Conservation (phyloP, 1,140 invertebrate species). For the Octopus bimaculoides region DNA sequence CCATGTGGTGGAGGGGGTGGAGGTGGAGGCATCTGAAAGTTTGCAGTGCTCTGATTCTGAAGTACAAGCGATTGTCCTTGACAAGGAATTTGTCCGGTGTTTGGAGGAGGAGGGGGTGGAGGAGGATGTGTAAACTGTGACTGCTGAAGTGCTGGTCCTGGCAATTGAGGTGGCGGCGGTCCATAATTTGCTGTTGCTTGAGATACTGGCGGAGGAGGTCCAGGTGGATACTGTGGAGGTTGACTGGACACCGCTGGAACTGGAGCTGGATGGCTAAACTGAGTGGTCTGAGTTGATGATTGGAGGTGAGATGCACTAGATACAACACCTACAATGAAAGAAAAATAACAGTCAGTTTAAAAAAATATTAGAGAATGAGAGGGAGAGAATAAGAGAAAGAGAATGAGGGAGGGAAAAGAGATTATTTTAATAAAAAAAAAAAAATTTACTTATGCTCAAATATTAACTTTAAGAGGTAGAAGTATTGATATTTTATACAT, state of each 20-base stretch:
- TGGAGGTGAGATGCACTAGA: conserved; percentile 3
- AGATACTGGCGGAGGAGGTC: not conserved
- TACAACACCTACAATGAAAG: not conserved
- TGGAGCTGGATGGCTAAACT: conserved; percentile 1
- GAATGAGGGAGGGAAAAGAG: too few relatives aligned
- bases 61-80: conserved; percentile 5
- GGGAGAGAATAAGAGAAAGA: too few relatives aligned
- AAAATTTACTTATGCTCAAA: too few relatives aligned
- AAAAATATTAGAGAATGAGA: too few relatives aligned
- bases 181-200: not conserved
- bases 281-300: not conserved
- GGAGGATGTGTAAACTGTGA: not conserved
- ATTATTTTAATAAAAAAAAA: too few relatives aligned
- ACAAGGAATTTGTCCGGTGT: not conserved
- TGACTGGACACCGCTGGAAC: not conserved
- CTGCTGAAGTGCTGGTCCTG: not conserved
- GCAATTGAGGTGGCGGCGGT: not conserved
- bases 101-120: not conserved
- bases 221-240: not conserved
- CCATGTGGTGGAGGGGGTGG: not conserved
- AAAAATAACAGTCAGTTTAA: not conserved
- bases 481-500: too few relatives aligned
- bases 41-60: not conserved
- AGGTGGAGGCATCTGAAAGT: conserved; percentile 6
- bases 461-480: too few relatives aligned